phyloP scores from a whole-genome alignment of 1,140 invertebrate genomes.

The Pectinophora gossypiella region DNA sequence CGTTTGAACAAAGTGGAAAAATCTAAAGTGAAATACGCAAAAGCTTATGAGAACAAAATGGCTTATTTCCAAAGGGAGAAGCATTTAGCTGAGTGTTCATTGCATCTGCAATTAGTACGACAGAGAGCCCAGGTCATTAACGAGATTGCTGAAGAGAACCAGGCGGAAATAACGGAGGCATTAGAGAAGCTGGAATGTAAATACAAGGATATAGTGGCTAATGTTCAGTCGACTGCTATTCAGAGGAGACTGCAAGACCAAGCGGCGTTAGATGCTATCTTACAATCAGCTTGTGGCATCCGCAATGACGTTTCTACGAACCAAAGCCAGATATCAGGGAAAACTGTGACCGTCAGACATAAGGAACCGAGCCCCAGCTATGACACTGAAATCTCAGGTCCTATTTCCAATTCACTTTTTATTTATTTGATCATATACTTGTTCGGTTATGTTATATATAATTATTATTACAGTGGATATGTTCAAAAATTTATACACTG shows the following conservation, averaged over 20 bases:
- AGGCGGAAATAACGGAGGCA: conserved; percentile 36
- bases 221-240: conserved; percentile 58
- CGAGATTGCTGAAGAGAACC: conserved; percentile 48
- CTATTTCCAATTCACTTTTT: background rate
- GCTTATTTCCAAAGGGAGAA: conserved; percentile 46
- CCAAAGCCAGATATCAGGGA: conserved; percentile 24
- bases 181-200: conserved; percentile 58
- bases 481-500: background rate
- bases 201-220: conserved; percentile 61
- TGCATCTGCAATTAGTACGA: conserved; percentile 50
- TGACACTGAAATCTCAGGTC: conserved; percentile 26
- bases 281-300: conserved; percentile 41
- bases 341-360: conserved; percentile 26
- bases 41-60: conserved; percentile 48
- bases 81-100: conserved; percentile 46
- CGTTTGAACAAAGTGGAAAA: conserved; percentile 45
- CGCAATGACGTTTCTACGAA: conserved; percentile 23
- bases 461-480: background rate
- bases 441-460: background rate
- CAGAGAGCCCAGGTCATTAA: conserved; percentile 46
- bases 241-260: conserved; percentile 59
- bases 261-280: conserved; percentile 47
- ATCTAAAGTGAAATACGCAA: conserved; percentile 39
- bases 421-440: background rate
- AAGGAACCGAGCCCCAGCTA: conserved; percentile 20